Base-by-base conservation (phyloP, 2,797 vertebrate genomes). In the Epinephelus coioides region DNA sequence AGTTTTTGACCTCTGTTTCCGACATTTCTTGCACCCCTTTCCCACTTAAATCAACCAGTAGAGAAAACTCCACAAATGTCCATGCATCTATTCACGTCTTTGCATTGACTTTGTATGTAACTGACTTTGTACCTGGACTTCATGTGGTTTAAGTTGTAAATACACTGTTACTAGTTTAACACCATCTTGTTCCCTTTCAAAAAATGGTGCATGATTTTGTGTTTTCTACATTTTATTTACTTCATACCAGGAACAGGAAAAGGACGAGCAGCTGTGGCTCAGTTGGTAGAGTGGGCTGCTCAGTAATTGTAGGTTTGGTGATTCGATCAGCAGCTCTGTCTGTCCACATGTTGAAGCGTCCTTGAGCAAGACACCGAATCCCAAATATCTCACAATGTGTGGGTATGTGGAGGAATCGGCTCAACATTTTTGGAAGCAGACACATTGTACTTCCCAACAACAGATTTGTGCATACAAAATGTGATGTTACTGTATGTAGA, bases 271-370 rank as follows among this genome's bases (percentile, higher is more conserved):
- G 49, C 63, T 51, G 73, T 19, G 5, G 44, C 54, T 57, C 27
- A 27, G 51, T 57, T 9, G 15, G 25, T 7, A 23, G 53, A 74
- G 62, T 10, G n/a, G 62, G 72, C 53, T 25, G 27, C 53, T 65
- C 10, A 15, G 15, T 59, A 75, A 59, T 65, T 75, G 15, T 46
- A 43, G n/a, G 30, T 51, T 51, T 61, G 11, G 6, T 38, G 44
- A 34, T 49, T 57, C 1, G 14, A 49, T 59, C 34, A 25, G 3
- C 21, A 5, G 27, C 23, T 63, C 18, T 30, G 53, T 64, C 60
- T 46, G 43, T n/a, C 44, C 59, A 53, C 53, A 19, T 50, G 43
- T 23, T 55, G 51, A 62, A 38, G 12, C n/a, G 27, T 66, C 6
- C 15, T 56, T 18, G 19, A 65, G 53, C 19, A 49, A 40, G 23